Conservation (phyloP, 2,888 invertebrate species). For the Monoplex corrugatus region DNA sequence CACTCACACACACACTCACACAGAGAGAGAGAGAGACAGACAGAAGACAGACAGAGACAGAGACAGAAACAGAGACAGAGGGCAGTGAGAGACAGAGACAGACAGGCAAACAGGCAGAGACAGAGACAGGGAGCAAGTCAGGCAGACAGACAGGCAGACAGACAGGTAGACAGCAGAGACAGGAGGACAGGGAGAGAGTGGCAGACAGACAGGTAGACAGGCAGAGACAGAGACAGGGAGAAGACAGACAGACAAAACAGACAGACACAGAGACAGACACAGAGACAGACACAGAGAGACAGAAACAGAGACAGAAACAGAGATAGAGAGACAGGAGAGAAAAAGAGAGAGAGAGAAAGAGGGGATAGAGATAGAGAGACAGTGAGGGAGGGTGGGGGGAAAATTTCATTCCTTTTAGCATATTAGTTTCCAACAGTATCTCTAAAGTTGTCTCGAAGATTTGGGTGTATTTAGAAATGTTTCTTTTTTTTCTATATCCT, state of each 20-base stretch:
- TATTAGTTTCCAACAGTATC: too few relatives aligned
- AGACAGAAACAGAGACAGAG: background rate
- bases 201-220: background rate
- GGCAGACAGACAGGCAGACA: constrained; percentile 27
- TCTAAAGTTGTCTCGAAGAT: too few relatives aligned
- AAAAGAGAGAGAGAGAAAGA: background rate
- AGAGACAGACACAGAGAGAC: background rate
- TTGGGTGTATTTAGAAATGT: too few relatives aligned
- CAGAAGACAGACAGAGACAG: background rate
- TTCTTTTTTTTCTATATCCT: too few relatives aligned
- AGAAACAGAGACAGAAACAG: background rate
- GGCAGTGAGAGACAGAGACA: background rate
- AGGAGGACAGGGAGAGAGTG: background rate
- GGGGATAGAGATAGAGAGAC: background rate
- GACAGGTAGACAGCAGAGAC: background rate
- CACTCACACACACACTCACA: background rate
- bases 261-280: background rate
- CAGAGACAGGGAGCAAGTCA: background rate
- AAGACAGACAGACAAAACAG: too few relatives aligned
- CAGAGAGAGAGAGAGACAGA: background rate
- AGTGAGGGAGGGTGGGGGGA: too few relatives aligned
- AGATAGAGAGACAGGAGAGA: background rate
- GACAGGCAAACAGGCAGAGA: background rate
- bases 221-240: too few relatives aligned
- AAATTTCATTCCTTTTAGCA: too few relatives aligned